Conservation (phyloP, 2,888 invertebrate genomes). For the Macrosiphum euphorbiae region DNA sequence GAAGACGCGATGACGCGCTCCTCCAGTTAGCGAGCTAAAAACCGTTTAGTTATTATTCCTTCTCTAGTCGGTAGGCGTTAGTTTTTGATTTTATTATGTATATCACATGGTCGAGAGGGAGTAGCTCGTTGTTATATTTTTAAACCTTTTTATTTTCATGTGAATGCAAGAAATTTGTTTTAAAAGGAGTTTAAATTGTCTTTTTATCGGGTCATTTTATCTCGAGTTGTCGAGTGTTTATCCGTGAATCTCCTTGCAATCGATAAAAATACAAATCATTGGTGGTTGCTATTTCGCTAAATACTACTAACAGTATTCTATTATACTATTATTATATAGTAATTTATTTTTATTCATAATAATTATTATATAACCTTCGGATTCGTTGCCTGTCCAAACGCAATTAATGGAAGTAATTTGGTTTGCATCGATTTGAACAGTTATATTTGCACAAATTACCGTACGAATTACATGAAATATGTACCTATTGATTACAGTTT, state of each 20-base stretch:
- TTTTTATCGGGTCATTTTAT: background rate
- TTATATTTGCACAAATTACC: background rate
- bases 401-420: background rate
- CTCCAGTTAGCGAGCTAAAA: background rate
- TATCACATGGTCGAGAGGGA: background rate
- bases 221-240: background rate
- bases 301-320: background rate
- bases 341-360: background rate
- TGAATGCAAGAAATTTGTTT: background rate
- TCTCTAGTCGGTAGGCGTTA: background rate
- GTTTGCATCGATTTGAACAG: background rate
- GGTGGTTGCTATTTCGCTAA: background rate
- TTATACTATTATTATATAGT: too few species aligned
- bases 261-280: background rate
- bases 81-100: background rate
- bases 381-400: background rate
- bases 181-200: background rate
- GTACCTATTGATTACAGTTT: background rate
- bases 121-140: background rate
- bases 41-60: conserved; percentile 1
- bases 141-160: background rate
- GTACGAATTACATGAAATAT: background rate
- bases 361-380: background rate
- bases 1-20: background rate
- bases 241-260: background rate